phyloP scores from a whole-genome alignment of 1,140 invertebrate genomes.

The Euwallacea similis region DNA sequence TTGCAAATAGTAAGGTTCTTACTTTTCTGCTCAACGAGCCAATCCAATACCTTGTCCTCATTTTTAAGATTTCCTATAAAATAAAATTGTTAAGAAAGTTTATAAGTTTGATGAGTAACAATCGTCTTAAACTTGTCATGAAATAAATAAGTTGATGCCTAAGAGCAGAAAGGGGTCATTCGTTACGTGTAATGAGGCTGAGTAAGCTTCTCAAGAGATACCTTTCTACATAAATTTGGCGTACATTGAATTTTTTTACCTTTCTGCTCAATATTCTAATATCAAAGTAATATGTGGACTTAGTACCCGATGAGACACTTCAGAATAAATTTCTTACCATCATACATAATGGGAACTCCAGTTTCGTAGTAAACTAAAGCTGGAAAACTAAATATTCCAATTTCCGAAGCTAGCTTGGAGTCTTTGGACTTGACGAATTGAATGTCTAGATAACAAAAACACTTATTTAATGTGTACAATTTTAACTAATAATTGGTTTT shows the following conservation, averaged over 20 bases:
- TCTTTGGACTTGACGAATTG: constrained; percentile 94
- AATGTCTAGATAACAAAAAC: constrained; percentile 36
- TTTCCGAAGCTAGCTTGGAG: constrained; percentile 83
- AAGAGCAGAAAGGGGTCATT: too few relatives aligned
- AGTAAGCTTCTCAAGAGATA: background rate
- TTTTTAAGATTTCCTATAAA: constrained; percentile 92
- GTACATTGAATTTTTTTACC: too few relatives aligned
- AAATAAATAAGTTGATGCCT: too few relatives aligned
- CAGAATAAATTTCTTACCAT: constrained; percentile 68
- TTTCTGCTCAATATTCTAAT: too few relatives aligned
- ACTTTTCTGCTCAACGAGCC: constrained; percentile 94
- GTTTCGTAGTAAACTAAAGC: constrained; percentile 91
- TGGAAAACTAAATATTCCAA: constrained; percentile 89
- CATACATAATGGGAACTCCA: constrained; percentile 90
- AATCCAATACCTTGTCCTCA: constrained; percentile 93
- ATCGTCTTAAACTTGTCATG: too few relatives aligned
- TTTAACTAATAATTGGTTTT: background rate
- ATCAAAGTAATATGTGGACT: too few relatives aligned
- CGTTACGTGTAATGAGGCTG: too few relatives aligned
- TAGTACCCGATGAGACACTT: too few relatives aligned
- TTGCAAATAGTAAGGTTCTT: constrained; percentile 58
- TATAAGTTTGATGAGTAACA: too few relatives aligned
- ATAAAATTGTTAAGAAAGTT: constrained; percentile 33
- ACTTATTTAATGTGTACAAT: constrained; percentile 1
- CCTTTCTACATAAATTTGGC: background rate